Evolutionary conservation across 2,797 vertebrate genomes (phyloP), one percentile per base, ranked within the genome.

Genomic region (Apogon hyalosoma): DNA sequence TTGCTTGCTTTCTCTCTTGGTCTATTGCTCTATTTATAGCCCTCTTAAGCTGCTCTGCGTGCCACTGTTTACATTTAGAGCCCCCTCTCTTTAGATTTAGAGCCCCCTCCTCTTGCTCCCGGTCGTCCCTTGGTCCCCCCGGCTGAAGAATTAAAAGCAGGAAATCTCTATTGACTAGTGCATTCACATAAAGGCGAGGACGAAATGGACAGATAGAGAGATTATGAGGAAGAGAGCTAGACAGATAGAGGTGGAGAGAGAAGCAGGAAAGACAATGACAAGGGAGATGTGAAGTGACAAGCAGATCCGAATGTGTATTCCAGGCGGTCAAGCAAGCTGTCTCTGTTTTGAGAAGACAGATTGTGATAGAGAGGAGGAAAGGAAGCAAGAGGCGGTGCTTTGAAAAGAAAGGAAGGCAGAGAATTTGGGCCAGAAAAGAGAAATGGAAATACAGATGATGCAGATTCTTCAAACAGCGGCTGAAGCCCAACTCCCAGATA

Each of bases 1-100:
- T 63, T 79, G 67, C 77, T 79, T 58, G 69, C 69, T 74, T 72
- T 36, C 76, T 73, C 79, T 73, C 72, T 84, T 73, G 80, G 77
- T 88, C 84, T 63, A 65, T 76, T 18, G 31, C 53, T 85, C 89
- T 92, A 91, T 90, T 92, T 91, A 87, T 91, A 91, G 88, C 82
- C 63, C 75, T 79, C 83, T 85, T 89, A 92, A 93, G 90, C 88
- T 87, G 84, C 79, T 89, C 80, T 89, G 80, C 62, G 63, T 88
- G 88, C 70, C 79, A 78, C 85, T 88, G 86, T 93, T 92, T 93
- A 92, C 90, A 89, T 89, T 87, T 67, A 84, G 72, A 86, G 63
- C 73, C 84, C 84, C 78, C 70, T 46, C 75, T 74, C 83, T 90
- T 88, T 86, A 88, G 84, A 80, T 84, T 86, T 75, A 81, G 82